Percentiles rank a stretch among this genome's conserved stretches.
phyloP scores from a whole-genome alignment of 2,797 vertebrate species.

The Pelochelys cantorii region DNA sequence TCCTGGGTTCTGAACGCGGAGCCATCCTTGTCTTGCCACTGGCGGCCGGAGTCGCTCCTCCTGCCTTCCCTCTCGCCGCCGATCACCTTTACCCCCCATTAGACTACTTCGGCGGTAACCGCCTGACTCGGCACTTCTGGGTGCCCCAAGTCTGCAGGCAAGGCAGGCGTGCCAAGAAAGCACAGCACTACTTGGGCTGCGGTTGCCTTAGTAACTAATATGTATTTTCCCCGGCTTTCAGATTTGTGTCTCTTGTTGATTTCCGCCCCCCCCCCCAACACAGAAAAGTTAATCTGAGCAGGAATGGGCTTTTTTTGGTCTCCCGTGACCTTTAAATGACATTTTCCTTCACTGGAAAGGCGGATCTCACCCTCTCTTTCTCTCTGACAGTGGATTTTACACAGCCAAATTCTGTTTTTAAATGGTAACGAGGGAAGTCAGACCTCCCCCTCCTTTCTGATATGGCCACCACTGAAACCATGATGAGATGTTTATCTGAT shows the following conservation, averaged over 20 bases:
- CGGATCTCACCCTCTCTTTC: not conserved
- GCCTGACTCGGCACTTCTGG: conserved; percentile 1
- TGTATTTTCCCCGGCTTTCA: conserved; percentile 60
- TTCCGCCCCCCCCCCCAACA: not conserved
- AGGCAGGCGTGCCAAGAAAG: conserved; percentile 60
- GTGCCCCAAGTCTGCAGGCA: conserved; percentile 48
- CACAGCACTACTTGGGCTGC: conserved; percentile 68
- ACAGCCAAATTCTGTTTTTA: conserved; percentile 18
- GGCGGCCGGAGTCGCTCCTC: not conserved
- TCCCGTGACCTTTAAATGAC: conserved; percentile 71
- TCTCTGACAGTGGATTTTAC: conserved; percentile 30
- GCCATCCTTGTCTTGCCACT: not conserved
- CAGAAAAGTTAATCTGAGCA: conserved; percentile 55
- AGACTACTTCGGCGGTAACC: not conserved
- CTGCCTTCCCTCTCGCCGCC: not conserved
- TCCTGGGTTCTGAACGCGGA: not conserved
- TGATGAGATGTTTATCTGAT: not conserved
- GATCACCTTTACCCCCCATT: not conserved
- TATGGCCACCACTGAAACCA: rapidly evolving
- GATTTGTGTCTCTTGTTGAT: conserved; percentile 50
- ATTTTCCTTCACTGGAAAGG: conserved; percentile 40
- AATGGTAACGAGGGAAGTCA: not conserved
- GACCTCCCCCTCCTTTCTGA: not conserved
- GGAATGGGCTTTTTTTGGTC: not conserved
- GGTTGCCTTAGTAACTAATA: conserved; percentile 83